Conservation (phyloP, 64 coral and sea anemone species). For the Porites lutea region DNA sequence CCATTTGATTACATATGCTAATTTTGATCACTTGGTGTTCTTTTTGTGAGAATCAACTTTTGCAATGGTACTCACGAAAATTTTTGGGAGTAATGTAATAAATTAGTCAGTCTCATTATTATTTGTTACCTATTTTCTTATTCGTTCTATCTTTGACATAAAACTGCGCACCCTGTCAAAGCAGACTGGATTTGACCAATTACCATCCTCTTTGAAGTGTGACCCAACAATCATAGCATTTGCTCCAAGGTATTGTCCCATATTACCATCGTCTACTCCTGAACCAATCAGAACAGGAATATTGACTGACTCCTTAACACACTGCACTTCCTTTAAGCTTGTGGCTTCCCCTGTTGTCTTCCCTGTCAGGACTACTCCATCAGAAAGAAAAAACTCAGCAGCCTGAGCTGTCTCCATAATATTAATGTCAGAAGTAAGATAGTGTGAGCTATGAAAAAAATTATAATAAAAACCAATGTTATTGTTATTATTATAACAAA, state of each 20-base stretch:
- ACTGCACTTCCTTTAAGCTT: constrained; percentile 85
- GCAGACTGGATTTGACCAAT: constrained; percentile 88
- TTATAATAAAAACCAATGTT: background rate
- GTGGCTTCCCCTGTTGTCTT: constrained; percentile 82
- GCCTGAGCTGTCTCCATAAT: constrained; percentile 89
- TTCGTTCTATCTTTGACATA: constrained; percentile 94
- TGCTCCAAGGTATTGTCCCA: constrained; percentile 88
- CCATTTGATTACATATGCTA: too few species aligned
- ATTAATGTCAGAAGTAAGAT: constrained; percentile 85
- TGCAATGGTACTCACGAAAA: too few species aligned
- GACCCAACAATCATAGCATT: constrained; percentile 93
- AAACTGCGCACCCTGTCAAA: constrained; percentile 86
- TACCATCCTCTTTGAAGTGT: constrained; percentile 94
- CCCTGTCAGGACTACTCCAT: constrained; percentile 94
- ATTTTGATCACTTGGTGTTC: too few species aligned
- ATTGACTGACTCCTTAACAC: constrained; percentile 80
- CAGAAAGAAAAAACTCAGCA: constrained; percentile 93
- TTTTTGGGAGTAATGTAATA: too few species aligned
- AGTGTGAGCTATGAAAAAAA: constrained; percentile 74
- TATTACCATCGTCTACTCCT: constrained; percentile 84
- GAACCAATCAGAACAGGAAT: constrained; percentile 95
- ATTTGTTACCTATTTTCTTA: constrained; percentile 66
- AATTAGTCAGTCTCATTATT: background rate
- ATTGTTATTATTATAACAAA: too few species aligned
- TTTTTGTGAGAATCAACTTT: too few species aligned